Base-by-base conservation (phyloP, 2,113 vertebrate species). In the Menura novaehollandiae region DNA sequence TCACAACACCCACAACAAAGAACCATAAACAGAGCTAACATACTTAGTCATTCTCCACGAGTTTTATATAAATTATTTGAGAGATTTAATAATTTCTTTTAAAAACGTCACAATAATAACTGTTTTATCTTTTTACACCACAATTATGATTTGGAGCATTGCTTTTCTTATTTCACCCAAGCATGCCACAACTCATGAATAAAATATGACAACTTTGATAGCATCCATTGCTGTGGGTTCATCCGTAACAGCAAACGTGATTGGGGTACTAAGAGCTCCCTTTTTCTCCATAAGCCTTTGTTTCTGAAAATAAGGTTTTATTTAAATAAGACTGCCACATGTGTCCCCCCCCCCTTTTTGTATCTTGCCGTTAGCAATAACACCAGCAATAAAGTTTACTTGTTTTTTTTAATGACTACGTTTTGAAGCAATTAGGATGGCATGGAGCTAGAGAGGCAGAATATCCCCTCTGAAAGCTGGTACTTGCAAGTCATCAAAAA, bases 171-270 rank as follows among this genome's bases (percentile, higher is more conserved):
- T 98, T 98, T 98, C 97, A 98, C 95, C 95, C 96, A 98, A 97
- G 97, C 98, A 98, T 96, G 97, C 97, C 98, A 97, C 98, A 98
- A 97, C 98, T 99, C 98, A 99, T 99, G 98, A 99, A 99, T 99
- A 99, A 99, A 99, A 99, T 98, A 99, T 99, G 98, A 98, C 98
- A 98, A 98, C 97, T 98, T 98, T 98, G 98, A 99, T 98, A 97
- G 98, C 98, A 98, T 98, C 98, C 97, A 97, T 97, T 96, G 96
- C 98, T 97, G 97, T 97, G 97, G 98, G 98, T 97, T 98, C 97
- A 98, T 97, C 98, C 60, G 67, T 94, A 97, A 97, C 97, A 88
- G 94, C 84, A 92, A 97, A 98, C 97, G 96, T 98, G 98, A 97
- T 91, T 58, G 21, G 98, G 82, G 88, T 97, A 93, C 97, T 96